Percentiles rank a stretch among this genome's conserved stretches.
Evolutionary conservation across 1,140 invertebrate species (phyloP).

Genomic region (Brachionus manjavacas): DNA sequence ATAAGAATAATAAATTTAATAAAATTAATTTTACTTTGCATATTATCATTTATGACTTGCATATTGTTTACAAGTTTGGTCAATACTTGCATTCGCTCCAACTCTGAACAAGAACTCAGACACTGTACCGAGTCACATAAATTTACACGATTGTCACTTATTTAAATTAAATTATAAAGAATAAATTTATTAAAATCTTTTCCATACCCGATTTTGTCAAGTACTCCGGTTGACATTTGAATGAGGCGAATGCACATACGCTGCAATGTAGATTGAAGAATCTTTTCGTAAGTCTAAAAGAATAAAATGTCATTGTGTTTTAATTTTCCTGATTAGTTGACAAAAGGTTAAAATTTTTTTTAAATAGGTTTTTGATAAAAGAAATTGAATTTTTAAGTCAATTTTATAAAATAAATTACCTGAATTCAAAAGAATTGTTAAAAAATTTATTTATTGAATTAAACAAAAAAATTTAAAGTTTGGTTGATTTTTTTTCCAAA

Average conservation of each 20-base stretch:
- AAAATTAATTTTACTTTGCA: constrained; percentile 13
- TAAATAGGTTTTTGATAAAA: no score
- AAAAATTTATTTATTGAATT: no score
- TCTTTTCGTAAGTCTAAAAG: constrained; percentile 22
- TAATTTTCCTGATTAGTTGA: no score
- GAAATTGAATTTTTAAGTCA: no score
- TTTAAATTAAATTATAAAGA: no score
- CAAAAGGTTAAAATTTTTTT: no score
- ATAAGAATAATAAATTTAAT: not conserved
- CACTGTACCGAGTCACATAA: constrained; percentile 11
- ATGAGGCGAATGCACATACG: constrained; percentile 24
- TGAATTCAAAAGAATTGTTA: no score
- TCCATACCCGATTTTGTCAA: constrained; percentile 21
- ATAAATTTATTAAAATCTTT: not conserved
- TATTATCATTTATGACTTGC: constrained; percentile 29
- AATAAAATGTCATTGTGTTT: not conserved
- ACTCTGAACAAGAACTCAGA: not conserved
- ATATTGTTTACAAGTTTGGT: constrained; percentile 25
- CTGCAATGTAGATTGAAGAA: constrained; percentile 24
- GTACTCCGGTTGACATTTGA: constrained; percentile 37
- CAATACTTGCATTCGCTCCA: constrained; percentile 34
- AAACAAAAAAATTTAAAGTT: no score
- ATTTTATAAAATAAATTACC: no score
- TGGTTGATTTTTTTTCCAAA: no score
- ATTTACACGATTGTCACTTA: not conserved